phyloP scores from a whole-genome alignment of 2,113 vertebrate species.

The Loxodonta africana region DNA sequence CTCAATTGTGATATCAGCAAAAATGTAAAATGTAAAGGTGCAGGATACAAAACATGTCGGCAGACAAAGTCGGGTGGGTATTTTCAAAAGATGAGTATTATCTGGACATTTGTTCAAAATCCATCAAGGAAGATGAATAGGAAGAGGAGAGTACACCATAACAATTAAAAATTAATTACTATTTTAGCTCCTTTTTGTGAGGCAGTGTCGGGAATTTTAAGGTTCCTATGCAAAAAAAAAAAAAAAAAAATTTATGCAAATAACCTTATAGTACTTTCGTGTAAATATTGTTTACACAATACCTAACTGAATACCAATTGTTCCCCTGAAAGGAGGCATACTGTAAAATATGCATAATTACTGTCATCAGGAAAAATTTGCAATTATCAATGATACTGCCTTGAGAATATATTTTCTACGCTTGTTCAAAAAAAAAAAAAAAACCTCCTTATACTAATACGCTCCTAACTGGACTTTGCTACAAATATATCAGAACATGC shows the following conservation, averaged over 20 bases:
- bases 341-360: constrained; percentile 7
- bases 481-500: constrained; percentile 25
- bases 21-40: not conserved
- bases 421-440: not conserved
- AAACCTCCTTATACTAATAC: fast-evolving
- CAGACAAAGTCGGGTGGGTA: not conserved
- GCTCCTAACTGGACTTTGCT: not conserved
- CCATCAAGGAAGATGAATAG: not conserved
- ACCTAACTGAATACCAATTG: not conserved
- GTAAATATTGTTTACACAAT: constrained; percentile 9
- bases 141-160: not conserved
- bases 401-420: not conserved
- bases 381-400: not conserved
- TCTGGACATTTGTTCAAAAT: not conserved
- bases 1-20: not conserved
- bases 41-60: not conserved
- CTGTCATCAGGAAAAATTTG: not conserved
- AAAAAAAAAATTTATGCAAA: not conserved
- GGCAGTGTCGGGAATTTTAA: not conserved
- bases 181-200: not conserved
- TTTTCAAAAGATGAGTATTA: not conserved
- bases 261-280: not conserved
- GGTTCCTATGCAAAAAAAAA: not conserved
- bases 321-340: not conserved
- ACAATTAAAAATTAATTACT: not conserved